Base-by-base conservation (phyloP, 2,113 vertebrate genomes). In the Pseudorasbora parva region DNA sequence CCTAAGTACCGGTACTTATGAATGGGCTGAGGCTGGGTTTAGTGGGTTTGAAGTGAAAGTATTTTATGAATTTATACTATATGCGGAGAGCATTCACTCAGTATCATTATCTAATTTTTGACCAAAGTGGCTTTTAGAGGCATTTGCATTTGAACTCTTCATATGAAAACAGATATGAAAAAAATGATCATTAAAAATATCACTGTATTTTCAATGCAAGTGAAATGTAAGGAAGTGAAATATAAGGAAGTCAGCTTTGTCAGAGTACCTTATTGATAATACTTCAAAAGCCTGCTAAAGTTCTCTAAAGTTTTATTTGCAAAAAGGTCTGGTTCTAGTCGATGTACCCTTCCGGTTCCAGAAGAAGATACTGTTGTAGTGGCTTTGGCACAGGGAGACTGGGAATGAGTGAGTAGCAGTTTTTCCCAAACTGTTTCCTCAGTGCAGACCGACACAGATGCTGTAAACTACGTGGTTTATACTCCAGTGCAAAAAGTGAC, bases 281-380 rank as follows among this genome's bases (percentile, higher is more conserved):
- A 14, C 12, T 30, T 54, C 54, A 75, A 30, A 33, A 21, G 8
- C 15, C 4, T 7, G 54, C 12, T 25, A 17, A 4, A 51, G 9
- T 33, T 7, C 2, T 25, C 51, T 23, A 49, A 37, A n/a, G 7
- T 23, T 15, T 51, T 54, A 47, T 12, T 45, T 82, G 3, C 19
- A 8, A 37, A 37, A 21, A 90, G 21, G 17, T 45, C 59, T 47
- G 57, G 72, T 49, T 85, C 81, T 87, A 87, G 59, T 45, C 66
- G n/a, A 96, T 10, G 0, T 87, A 2, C 0, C 93, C 93, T 27
- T 92, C 83, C 0, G 94, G 93, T 47, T 95, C 88, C 87, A 96
- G 71, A 27, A 95, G 93, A 9, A 96, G 91, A 56, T 93, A 95
- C 0, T 82, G 77, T 0, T n/a, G 86, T 64, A 95, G 84, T 0